phyloP scores from a whole-genome alignment of 2,888 invertebrate species.

The Trichopoda pennipes region DNA sequence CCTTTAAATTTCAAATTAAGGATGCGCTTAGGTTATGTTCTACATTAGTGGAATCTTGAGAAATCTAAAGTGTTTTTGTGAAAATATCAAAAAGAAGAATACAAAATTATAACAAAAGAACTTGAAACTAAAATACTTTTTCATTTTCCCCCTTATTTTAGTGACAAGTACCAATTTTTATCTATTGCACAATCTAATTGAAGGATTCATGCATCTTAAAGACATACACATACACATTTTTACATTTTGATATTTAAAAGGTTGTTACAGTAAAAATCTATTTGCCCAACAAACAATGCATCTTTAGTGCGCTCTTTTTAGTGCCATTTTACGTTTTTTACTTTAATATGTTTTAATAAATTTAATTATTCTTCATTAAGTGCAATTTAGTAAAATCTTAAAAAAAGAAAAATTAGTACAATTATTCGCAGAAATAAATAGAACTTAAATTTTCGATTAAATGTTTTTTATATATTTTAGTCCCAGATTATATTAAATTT shows the following conservation, averaged over 20 bases:
- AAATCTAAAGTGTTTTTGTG: conserved; percentile 11
- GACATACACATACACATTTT: neutral
- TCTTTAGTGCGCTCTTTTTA: neutral
- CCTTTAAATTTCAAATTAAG: neutral
- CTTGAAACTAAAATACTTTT: conserved; percentile 26
- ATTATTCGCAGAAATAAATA: no score
- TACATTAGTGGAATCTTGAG: neutral
- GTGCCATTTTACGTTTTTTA: no score
- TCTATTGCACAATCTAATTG: conserved; percentile 38
- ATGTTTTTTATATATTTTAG: no score
- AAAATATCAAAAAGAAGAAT: neutral
- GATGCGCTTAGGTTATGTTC: neutral
- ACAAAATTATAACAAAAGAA: neutral
- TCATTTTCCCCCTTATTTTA: conserved; percentile 8
- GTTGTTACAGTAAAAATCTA: conserved; percentile 17
- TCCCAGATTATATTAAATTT: no score
- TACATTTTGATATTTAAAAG: conserved; percentile 4
- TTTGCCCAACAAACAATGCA: conserved; percentile 38
- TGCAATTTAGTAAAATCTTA: no score
- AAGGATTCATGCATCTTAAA: conserved; percentile 25
- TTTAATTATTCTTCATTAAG: no score
- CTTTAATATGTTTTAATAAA: no score
- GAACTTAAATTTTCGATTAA: no score
- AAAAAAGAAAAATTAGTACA: no score
- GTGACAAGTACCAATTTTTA: conserved; percentile 57